These are phyloP conservation scores for Ormyrus rosae DNA, from an alignment of 2,888 invertebrate genomes.

Conservation along the genomic window DNA sequence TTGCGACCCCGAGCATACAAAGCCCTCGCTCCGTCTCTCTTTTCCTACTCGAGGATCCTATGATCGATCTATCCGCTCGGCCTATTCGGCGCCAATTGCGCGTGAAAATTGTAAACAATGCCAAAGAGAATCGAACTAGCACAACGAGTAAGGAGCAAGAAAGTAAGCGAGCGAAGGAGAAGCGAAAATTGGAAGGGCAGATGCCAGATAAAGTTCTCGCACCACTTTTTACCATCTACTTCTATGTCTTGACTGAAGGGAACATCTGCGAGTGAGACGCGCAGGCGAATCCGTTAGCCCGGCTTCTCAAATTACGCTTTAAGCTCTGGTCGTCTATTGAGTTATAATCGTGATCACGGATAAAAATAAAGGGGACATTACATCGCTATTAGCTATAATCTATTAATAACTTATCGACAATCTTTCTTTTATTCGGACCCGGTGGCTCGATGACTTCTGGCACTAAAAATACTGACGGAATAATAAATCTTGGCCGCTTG, in stretches of 20 bases:
- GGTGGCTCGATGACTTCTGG: not conserved
- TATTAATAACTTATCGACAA: constrained; percentile 52
- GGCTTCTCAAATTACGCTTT: constrained; percentile 40
- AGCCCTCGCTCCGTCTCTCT: constrained; percentile 25
- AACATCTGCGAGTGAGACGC: constrained; percentile 52
- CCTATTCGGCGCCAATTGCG: constrained; percentile 72
- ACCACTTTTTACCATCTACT: constrained; percentile 21
- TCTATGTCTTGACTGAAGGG: not conserved
- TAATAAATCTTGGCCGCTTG: constrained; percentile 47
- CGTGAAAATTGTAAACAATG: constrained; percentile 74
- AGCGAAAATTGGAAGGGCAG: constrained; percentile 38
- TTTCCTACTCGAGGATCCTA: constrained; percentile 60
- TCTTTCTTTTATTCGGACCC: constrained; percentile 17
- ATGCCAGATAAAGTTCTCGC: constrained; percentile 33
- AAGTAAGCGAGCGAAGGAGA: constrained; percentile 4
- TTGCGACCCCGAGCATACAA: constrained; percentile 63
- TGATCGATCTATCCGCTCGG: constrained; percentile 72
- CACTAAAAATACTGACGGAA: constrained; percentile 44
- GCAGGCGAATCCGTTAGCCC: constrained; percentile 42
- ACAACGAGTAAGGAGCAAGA: not conserved
- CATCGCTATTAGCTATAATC: constrained; percentile 13
- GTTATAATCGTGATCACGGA: constrained; percentile 24
- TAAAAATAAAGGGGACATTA: constrained; percentile 37
- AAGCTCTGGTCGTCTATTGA: constrained; percentile 21
- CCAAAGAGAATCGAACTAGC: constrained; percentile 12